A percentile compares a stretch with the other conserved stretches of the same genome.
These are phyloP conservation scores for Lampropteryx suffumata DNA, from an alignment of 2,888 invertebrate species.

Conservation along the genomic window DNA sequence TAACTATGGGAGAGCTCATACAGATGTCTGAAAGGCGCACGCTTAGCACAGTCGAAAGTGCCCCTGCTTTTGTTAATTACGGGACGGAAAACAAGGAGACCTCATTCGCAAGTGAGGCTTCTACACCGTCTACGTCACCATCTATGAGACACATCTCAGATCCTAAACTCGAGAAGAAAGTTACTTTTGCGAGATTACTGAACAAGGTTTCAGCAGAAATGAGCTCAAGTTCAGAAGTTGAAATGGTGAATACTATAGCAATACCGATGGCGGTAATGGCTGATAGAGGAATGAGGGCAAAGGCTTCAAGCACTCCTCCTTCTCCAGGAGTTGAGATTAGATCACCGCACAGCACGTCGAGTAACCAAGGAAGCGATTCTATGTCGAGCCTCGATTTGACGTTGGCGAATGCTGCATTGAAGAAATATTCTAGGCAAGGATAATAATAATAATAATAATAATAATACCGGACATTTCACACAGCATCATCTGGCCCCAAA, in stretches of 20 bases:
- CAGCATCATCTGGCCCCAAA: too few relatives aligned
- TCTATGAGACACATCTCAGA: constrained; percentile 83
- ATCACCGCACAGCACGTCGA: constrained; percentile 86
- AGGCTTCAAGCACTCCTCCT: constrained; percentile 83
- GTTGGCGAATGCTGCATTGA: constrained; percentile 82
- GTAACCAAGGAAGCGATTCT: constrained; percentile 90
- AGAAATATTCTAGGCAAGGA: constrained; percentile 76
- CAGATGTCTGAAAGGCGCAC: constrained; percentile 86
- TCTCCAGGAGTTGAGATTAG: constrained; percentile 86
- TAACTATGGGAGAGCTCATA: constrained; percentile 88
- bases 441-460: too few relatives aligned
- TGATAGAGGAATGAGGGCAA: constrained; percentile 64
- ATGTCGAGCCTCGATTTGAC: constrained; percentile 88
- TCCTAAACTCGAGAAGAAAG: constrained; percentile 89
- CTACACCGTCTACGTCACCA: constrained; percentile 79
- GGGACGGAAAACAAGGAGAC: constrained; percentile 83
- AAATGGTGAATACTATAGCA: constrained; percentile 79
- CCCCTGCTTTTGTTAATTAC: constrained; percentile 75
- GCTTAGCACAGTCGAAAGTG: constrained; percentile 73
- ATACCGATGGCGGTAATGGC: constrained; percentile 76
- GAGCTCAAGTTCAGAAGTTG: constrained; percentile 88
- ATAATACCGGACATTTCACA: too few relatives aligned
- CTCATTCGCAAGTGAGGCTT: constrained; percentile 81
- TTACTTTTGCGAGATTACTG: constrained; percentile 88
- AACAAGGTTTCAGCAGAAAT: constrained; percentile 91